Percentiles rank a stretch among this genome's conserved stretches.
These are phyloP conservation scores for Xestia rhomboidea DNA, from an alignment of 2,888 invertebrate genomes.

Conservation along the genomic window DNA sequence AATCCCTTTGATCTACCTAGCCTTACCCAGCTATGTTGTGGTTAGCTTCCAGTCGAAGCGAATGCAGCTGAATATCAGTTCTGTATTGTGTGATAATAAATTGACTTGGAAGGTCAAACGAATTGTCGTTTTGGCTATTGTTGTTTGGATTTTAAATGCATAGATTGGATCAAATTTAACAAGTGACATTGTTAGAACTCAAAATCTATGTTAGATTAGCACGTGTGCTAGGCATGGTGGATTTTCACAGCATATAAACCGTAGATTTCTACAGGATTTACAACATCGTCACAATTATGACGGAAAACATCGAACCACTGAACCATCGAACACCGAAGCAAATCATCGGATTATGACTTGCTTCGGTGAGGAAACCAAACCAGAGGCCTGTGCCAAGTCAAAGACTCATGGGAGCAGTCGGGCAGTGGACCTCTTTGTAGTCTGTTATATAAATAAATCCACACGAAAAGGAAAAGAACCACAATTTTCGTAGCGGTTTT, in stretches of 20 bases:
- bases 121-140: neutral
- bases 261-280: neutral
- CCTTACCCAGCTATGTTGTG: neutral
- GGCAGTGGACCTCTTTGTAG: too few species aligned
- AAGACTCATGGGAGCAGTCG: neutral
- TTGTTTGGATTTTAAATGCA: neutral
- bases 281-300: neutral
- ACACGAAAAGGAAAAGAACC: neutral
- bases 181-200: neutral
- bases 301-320: too few species aligned
- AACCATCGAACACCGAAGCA: too few species aligned
- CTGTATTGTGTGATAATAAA: neutral
- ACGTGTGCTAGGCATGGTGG: neutral
- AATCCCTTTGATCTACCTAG: neutral
- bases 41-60: neutral
- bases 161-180: neutral
- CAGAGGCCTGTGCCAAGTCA: neutral
- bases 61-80: neutral
- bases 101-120: slow-evolving; percentile 4
- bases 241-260: neutral
- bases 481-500: neutral
- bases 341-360: too few species aligned
- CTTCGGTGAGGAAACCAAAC: too few species aligned
- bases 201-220: neutral
- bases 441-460: too few species aligned